Evolutionary conservation across 1,140 invertebrate genomes (phyloP).

Genomic region (Tyrophagus putrescentiae): DNA sequence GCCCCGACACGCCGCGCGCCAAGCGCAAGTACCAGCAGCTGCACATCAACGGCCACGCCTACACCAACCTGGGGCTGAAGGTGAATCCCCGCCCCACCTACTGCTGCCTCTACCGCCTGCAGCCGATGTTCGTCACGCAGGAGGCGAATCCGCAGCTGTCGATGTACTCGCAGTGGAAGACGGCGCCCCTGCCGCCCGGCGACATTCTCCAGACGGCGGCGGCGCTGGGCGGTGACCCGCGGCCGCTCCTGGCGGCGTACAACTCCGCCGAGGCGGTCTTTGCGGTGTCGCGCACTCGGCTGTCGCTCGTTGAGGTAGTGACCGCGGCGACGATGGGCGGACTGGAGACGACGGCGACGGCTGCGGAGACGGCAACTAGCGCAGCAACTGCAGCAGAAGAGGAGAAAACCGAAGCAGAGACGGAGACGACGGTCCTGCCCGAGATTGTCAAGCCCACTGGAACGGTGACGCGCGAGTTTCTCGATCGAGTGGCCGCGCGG

Average conservation of each 20-base stretch:
- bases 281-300: background rate
- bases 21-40: constrained; percentile 72
- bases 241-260: constrained; percentile 25
- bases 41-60: constrained; percentile 74
- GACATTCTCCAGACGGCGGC: constrained; percentile 23
- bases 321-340: background rate
- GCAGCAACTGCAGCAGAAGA: background rate
- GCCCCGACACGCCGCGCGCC: constrained; percentile 72
- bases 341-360: background rate
- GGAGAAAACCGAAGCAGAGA: background rate
- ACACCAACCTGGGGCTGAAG: constrained; percentile 77
- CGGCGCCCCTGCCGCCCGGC: constrained; percentile 30
- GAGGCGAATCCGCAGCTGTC: constrained; percentile 66
- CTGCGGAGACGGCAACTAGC: too few species aligned
- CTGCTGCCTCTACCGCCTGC: constrained; percentile 72
- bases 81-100: constrained; percentile 77
- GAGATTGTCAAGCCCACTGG: background rate
- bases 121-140: constrained; percentile 75
- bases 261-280: constrained; percentile 21
- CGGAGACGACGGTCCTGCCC: too few species aligned
- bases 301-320: background rate
- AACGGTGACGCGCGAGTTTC: constrained; percentile 2
- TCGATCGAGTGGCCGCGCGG: background rate
- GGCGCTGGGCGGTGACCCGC: too few species aligned
- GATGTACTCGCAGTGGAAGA: constrained; percentile 96